Percentiles rank a stretch among this genome's conserved stretches.
Conservation (phyloP, 2,113 vertebrate species). For the Cariama cristata region DNA sequence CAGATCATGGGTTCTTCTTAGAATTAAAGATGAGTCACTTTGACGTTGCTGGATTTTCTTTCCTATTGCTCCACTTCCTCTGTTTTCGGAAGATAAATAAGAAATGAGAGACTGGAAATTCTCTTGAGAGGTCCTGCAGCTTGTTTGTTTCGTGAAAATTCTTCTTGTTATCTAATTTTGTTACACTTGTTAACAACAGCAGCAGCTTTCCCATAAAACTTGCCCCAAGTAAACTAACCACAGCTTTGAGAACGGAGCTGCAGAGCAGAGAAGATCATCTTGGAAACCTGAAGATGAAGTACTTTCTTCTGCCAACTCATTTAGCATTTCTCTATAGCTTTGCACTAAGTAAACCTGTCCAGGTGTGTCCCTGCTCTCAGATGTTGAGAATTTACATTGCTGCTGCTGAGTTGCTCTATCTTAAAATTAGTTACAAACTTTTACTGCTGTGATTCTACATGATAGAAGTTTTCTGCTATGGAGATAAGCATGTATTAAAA, state of each 20-base stretch:
- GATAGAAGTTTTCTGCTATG: neutral
- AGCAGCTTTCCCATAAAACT: slow-evolving; percentile 48
- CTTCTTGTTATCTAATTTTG: slow-evolving; percentile 50
- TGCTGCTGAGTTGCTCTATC: neutral
- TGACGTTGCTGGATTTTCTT: slow-evolving; percentile 43
- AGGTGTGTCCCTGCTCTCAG: slow-evolving; percentile 49
- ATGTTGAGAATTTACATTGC: neutral
- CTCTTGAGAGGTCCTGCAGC: slow-evolving; percentile 63
- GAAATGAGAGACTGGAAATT: slow-evolving; percentile 61
- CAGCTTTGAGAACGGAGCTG: slow-evolving; percentile 24
- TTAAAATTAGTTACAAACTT: neutral
- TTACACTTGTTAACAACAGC: slow-evolving; percentile 43
- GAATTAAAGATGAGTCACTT: slow-evolving; percentile 58
- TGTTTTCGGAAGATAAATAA: slow-evolving; percentile 68
- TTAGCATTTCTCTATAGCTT: slow-evolving; percentile 45
- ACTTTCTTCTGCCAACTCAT: slow-evolving; percentile 22
- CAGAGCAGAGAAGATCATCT: neutral
- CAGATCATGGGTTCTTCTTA: neutral
- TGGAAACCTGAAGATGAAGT: slow-evolving; percentile 34
- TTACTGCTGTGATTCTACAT: neutral
- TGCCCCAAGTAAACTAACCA: neutral
- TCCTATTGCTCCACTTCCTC: slow-evolving; percentile 66
- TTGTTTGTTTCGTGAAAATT: slow-evolving; percentile 67
- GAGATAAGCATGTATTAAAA: slow-evolving; percentile 9
- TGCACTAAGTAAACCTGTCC: slow-evolving; percentile 50